Base-by-base conservation (phyloP, 2,888 invertebrate genomes). In the Ichneumoninae sp. region DNA sequence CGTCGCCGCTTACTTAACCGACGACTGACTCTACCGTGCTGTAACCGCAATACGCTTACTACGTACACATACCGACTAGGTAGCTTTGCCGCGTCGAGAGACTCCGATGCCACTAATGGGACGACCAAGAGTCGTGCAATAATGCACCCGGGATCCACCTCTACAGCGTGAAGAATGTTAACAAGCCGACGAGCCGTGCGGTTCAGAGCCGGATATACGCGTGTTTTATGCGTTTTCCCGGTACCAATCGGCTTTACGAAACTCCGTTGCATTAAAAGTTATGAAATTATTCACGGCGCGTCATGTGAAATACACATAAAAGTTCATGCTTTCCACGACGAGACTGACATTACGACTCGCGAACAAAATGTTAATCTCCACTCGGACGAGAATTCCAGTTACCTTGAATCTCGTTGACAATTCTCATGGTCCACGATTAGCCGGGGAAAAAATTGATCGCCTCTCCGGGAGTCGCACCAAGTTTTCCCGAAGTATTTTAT, bases 141-240 rank as follows among this genome's bases (percentile, higher is more conserved):
- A 79, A 79, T 71, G 52, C 70, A 69, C 69, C 26, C 33, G 44
- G 33, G 62, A 70, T 62, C 70, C 22, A 30, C 60, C 30, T 52
- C 89, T 89, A 86, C 88, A 88, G 89, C 88, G 89, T 87, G 88
- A 90, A 91, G 90, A 91, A 91, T 91, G 89, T 91, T 91, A 91
- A 91, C 90, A 90, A 91, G 91, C 90, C 86, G 83, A 69, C 62
- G 44, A 85, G 87, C 75, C 80, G 78, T 84, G 77, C 76, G 80
- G 78, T 78, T 33, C 16, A 26, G 52, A 80, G 44, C 86, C 87
- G 88, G 87, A 89, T 89, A 85, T 80, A 85, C 78, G 82, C 80
- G 82, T 72, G 90, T 87, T 90, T 90, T 89, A 88, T 88, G 81
- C 80, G 81, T 85, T 70, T 77, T 86, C 74, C 86, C 80, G 87